Evolutionary conservation across 2,797 vertebrate species (phyloP).

Genomic region (Halcyon chelicuti): DNA sequence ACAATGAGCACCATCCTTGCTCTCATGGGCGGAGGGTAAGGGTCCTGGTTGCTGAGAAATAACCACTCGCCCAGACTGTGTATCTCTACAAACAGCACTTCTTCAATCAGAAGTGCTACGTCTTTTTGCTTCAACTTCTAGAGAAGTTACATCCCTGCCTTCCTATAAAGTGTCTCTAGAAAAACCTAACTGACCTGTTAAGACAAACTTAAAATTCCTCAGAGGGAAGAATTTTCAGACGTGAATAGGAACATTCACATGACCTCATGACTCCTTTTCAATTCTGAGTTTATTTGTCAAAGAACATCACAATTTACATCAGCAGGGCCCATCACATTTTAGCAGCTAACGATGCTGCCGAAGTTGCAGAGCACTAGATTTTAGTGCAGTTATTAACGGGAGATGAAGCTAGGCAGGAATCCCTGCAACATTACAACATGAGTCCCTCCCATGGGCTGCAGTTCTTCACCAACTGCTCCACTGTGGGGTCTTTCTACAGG

Average conservation of each 20-base stretch:
- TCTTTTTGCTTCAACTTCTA: neutral
- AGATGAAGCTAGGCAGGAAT: neutral
- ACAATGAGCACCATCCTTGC: neutral
- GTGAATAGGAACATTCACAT: neutral
- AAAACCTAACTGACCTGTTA: constrained; percentile 54
- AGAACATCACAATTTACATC: neutral
- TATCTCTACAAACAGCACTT: neutral
- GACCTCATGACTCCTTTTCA: neutral
- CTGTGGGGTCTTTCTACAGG: fast-evolving
- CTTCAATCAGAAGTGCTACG: neutral
- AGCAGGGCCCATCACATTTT: neutral
- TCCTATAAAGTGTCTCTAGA: neutral
- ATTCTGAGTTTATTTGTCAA: neutral
- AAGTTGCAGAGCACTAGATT: neutral
- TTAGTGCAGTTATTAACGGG: neutral
- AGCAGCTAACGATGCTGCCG: neutral
- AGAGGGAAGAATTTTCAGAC: neutral
- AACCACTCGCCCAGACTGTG: neutral
- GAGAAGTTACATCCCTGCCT: neutral
- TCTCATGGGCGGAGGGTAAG: fast-evolving
- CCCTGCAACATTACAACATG: neutral
- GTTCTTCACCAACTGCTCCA: neutral
- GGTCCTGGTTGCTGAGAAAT: neutral
- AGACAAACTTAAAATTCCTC: constrained; percentile 38
- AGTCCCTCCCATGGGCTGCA: neutral